Base-by-base conservation (phyloP, 2,888 invertebrate genomes). In the Drosophila fungiperda region DNA sequence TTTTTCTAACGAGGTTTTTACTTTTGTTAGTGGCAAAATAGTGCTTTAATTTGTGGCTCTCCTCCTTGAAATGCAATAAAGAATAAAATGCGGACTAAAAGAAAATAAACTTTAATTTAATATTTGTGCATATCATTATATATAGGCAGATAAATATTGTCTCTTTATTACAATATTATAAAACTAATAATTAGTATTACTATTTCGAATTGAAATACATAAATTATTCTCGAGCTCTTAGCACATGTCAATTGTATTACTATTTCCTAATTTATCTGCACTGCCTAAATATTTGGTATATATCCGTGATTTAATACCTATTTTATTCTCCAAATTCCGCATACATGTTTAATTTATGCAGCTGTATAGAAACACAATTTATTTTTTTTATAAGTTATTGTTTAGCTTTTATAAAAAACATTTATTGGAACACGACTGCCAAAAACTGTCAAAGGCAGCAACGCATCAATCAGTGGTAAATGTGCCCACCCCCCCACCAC, bases 381-480 rank as follows among this genome's bases (percentile, higher is more conserved):
- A 58, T 54, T 70, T 63, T 35, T 57, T 65, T 70, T 63, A 35
- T 57, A 63, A 15, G 53, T 45, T 29, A 66, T 68, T 87, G 68
- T 68, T 89, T 78, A 83, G 78, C 62, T 71, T 71, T 62, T 57
- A 70, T 65, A 69, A 80, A 82, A 70, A 82, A 82, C 87, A 87
- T 81, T 83, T 78, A 70, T 81, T 84, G 71, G 64, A 60, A 52
- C 68, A 69, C 50, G 65, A 55, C 62, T 57, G 48, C 48, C 53
- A 80, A 73, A 77, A 88, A 83, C 77, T 84, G 87, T 78, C 83
- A 87, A 89, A 89, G 68, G 57, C 87, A 89, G 75, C 54, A 73
- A 74, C 68, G 71, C 74, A 83, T 83, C 83, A 89, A 83, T 83
- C 83, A 87, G 85, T 87, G 75, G 45, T 49, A 69, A 65, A 62